Percentiles rank a stretch among this genome's conserved stretches.
Evolutionary conservation across 2,797 vertebrate genomes (phyloP).

Genomic region (Coranthus polyacanthus): DNA sequence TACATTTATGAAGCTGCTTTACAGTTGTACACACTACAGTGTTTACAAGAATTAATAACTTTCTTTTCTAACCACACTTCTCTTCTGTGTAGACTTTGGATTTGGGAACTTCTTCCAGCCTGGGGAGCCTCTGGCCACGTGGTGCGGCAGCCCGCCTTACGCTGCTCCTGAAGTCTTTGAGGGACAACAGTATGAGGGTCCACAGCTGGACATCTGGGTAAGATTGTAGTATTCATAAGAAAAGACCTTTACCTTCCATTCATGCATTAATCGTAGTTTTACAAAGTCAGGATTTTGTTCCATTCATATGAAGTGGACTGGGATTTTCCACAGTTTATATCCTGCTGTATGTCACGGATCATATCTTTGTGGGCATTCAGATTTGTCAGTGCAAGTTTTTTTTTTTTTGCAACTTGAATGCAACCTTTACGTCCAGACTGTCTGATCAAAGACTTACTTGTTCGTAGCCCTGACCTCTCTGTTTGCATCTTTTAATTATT

Average conservation of each 20-base stretch:
- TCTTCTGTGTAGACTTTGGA: constrained; percentile 91
- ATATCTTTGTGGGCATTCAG: too few relatives aligned
- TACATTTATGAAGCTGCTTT: neutral
- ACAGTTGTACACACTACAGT: neutral
- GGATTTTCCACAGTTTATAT: too few relatives aligned
- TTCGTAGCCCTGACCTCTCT: constrained; percentile 37
- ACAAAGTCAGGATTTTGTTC: too few relatives aligned
- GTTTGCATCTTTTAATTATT: constrained; percentile 58
- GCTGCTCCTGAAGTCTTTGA: constrained; percentile 99
- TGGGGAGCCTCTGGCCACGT: constrained; percentile 94
- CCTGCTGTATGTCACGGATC: too few relatives aligned
- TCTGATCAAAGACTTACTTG: too few relatives aligned
- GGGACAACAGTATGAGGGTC: constrained; percentile 98
- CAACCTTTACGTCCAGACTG: too few relatives aligned
- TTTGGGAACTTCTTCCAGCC: constrained; percentile 99
- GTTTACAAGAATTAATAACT: neutral
- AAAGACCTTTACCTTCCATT: too few relatives aligned
- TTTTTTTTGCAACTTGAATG: too few relatives aligned
- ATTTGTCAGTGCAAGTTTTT: too few relatives aligned
- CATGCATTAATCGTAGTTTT: too few relatives aligned
- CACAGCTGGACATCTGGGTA: constrained; percentile 99
- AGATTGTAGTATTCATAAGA: constrained; percentile 32
- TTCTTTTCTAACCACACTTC: constrained; percentile 6
- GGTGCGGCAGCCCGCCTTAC: constrained; percentile 98
- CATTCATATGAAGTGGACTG: neutral